phyloP scores from a whole-genome alignment of 2,113 vertebrate genomes.

The Sigmodon hispidus region DNA sequence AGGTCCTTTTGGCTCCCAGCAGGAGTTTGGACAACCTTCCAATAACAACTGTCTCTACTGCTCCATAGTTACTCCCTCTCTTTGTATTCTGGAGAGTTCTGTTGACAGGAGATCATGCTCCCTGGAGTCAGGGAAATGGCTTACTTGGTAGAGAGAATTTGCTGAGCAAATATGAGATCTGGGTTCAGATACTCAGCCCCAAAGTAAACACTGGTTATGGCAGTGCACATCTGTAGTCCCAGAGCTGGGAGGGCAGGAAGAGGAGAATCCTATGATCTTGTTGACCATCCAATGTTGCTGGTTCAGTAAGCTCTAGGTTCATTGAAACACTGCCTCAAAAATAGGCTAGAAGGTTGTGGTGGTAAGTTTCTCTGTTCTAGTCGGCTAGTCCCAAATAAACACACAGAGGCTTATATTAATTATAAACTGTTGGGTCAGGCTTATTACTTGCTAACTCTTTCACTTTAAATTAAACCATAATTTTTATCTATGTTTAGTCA shows the following conservation, averaged over 20 bases:
- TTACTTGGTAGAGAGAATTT: not conserved
- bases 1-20: slow-evolving; percentile 65
- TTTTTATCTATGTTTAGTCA: too few relatives aligned
- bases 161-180: not conserved
- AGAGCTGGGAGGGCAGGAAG: not conserved
- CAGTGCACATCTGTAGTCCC: not conserved
- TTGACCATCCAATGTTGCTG: not conserved
- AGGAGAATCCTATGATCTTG: not conserved
- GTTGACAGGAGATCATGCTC: slow-evolving; percentile 7
- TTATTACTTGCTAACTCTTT: too few relatives aligned
- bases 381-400: too few relatives aligned
- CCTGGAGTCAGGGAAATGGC: not conserved
- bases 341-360: too few relatives aligned
- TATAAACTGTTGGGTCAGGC: too few relatives aligned
- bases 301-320: not conserved
- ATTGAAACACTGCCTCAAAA: not conserved
- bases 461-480: too few relatives aligned
- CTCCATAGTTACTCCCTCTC: not conserved
- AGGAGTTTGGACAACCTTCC: slow-evolving; percentile 60
- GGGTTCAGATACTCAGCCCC: not conserved
- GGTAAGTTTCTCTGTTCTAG: too few relatives aligned
- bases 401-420: too few relatives aligned
- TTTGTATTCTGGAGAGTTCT: slow-evolving; percentile 48
- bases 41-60: not conserved
- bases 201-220: not conserved